phyloP scores from a whole-genome alignment of 2,888 invertebrate species.

The Sussaba pulchella region DNA sequence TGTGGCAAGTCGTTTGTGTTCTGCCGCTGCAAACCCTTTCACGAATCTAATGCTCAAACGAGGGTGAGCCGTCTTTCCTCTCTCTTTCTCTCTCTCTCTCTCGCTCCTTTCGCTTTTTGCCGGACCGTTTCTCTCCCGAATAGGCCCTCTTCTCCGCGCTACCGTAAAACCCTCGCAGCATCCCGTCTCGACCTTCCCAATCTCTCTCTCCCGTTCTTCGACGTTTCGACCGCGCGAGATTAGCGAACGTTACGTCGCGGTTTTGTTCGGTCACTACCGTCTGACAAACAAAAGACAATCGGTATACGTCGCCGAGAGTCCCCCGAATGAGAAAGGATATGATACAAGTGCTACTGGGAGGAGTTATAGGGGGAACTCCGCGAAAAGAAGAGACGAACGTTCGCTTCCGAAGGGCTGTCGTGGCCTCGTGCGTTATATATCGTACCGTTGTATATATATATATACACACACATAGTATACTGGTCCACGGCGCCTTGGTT shows the following conservation, averaged over 20 bases:
- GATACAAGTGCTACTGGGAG: neutral
- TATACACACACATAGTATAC: slow-evolving; percentile 25
- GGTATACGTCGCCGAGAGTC: slow-evolving; percentile 17
- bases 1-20: slow-evolving; percentile 70
- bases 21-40: slow-evolving; percentile 72
- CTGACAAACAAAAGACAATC: slow-evolving; percentile 16
- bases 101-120: slow-evolving; percentile 9
- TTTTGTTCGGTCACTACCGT: neutral
- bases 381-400: slow-evolving; percentile 54
- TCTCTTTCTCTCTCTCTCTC: slow-evolving; percentile 49
- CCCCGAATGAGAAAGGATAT: slow-evolving; percentile 21
- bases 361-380: slow-evolving; percentile 53
- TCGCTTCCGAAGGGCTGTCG: slow-evolving; percentile 52
- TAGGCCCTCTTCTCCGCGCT: slow-evolving; percentile 3
- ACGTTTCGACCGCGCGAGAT: slow-evolving; percentile 9
- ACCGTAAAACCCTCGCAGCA: slow-evolving; percentile 32
- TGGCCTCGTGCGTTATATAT: slow-evolving; percentile 52
- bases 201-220: neutral
- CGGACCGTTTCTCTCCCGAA: neutral
- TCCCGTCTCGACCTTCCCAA: slow-evolving; percentile 19
- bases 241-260: slow-evolving; percentile 15
- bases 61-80: slow-evolving; percentile 22
- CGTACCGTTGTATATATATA: slow-evolving; percentile 31
- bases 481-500: slow-evolving; percentile 69
- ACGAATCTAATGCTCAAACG: slow-evolving; percentile 62